A percentile compares a stretch with the other conserved stretches of the same genome.
phyloP scores from a whole-genome alignment of 2,797 vertebrate genomes.

The Limnodromus scolopaceus region DNA sequence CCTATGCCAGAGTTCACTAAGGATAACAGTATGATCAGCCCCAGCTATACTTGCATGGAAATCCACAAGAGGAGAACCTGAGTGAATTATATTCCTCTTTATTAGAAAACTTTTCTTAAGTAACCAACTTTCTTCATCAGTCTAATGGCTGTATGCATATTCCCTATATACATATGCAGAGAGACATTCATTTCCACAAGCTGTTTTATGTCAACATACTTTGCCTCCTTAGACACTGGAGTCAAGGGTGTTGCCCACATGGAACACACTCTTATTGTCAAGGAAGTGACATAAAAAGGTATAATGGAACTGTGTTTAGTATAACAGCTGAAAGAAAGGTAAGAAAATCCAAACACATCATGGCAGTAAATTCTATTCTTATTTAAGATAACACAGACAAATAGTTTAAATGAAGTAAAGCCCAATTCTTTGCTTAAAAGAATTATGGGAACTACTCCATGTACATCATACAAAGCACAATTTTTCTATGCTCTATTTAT shows the following conservation, averaged over 20 bases:
- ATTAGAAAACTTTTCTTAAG: background rate
- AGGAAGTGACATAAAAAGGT: background rate
- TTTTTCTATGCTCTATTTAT: background rate
- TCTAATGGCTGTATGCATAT: background rate
- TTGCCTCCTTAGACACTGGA: background rate
- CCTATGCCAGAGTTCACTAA: background rate
- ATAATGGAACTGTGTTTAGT: background rate
- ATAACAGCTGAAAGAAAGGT: background rate
- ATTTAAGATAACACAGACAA: background rate
- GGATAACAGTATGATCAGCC: too few relatives aligned
- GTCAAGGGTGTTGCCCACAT: background rate
- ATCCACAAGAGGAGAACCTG: background rate
- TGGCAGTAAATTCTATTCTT: background rate
- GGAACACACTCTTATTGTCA: background rate
- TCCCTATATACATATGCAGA: background rate
- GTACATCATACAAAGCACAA: background rate
- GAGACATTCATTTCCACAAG: background rate
- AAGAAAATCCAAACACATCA: background rate
- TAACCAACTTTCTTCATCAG: background rate
- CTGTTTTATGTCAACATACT: background rate
- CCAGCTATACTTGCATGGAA: accelerated
- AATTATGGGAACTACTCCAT: background rate
- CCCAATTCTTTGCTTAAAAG: background rate
- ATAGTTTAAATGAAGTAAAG: background rate
- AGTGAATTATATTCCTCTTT: accelerated